Evolutionary conservation across 1,140 invertebrate species (phyloP).

Genomic region (Leucophenga varia): DNA sequence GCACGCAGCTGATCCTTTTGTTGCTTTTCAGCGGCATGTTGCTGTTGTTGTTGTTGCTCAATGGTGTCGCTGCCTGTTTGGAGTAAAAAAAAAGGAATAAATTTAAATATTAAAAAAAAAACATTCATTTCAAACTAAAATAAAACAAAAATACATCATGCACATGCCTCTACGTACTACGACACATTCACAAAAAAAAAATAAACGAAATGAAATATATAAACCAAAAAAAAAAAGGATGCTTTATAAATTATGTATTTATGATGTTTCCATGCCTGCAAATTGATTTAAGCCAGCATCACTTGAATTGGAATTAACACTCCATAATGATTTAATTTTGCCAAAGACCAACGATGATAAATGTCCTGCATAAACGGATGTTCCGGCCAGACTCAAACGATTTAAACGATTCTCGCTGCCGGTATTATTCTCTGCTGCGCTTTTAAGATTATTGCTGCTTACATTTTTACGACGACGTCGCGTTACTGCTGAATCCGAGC

Average conservation of each 20-base stretch:
- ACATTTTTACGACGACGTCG: conserved; percentile 44
- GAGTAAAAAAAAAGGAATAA: not conserved
- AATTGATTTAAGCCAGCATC: conserved; percentile 77
- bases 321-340: conserved; percentile 85
- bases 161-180: not conserved
- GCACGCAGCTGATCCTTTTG: conserved; percentile 74
- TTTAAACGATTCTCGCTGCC: conserved; percentile 49
- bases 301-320: conserved; percentile 68
- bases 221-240: conserved; percentile 7
- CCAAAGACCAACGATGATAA: conserved; percentile 78
- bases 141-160: not conserved
- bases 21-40: conserved; percentile 37
- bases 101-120: not conserved
- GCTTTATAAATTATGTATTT: not conserved
- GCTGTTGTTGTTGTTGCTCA: conserved; percentile 17
- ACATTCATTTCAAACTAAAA: not conserved
- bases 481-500: conserved; percentile 52
- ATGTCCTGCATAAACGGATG: conserved; percentile 62
- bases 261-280: conserved; percentile 53
- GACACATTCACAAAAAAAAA: not conserved
- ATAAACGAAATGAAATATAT: conserved; percentile 15
- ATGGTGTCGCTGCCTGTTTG: conserved; percentile 36
- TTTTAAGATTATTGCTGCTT: conserved; percentile 44
- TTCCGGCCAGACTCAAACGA: conserved; percentile 48
- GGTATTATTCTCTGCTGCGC: conserved; percentile 34